Evolutionary conservation across 2,797 vertebrate genomes (phyloP).

Genomic region (Rhodeus uyekii): DNA sequence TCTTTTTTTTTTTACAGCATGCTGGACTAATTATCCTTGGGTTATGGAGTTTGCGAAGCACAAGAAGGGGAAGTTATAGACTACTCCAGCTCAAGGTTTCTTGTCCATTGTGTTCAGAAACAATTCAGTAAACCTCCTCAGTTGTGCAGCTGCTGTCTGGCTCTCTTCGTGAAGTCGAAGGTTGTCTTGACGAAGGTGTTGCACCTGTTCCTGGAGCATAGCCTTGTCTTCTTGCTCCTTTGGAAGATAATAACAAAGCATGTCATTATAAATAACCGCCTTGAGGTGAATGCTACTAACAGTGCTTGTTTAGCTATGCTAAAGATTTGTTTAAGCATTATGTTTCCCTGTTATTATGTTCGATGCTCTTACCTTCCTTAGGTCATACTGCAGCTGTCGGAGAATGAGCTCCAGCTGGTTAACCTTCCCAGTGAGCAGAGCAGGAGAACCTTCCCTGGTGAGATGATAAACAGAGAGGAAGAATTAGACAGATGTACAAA

Average conservation of each 20-base stretch:
- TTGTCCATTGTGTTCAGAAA: conserved; percentile 85
- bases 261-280: background rate
- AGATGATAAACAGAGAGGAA: conserved; percentile 33
- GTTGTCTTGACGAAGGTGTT: conserved; percentile 84
- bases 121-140: conserved; percentile 85
- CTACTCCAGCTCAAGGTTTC: conserved; percentile 66
- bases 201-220: conserved; percentile 83
- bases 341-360: conserved; percentile 28
- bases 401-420: conserved; percentile 86
- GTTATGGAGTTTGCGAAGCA: conserved; percentile 21
- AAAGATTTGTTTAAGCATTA: background rate
- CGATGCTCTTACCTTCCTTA: conserved; percentile 77
- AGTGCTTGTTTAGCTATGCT: background rate
- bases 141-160: conserved; percentile 82
- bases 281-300: background rate
- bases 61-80: background rate
- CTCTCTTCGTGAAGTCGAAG: conserved; percentile 86
- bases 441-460: conserved; percentile 72
- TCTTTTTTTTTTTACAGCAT: conserved; percentile 10
- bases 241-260: background rate
- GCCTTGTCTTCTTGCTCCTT: conserved; percentile 89
- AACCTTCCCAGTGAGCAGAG: conserved; percentile 84
- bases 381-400: conserved; percentile 82
- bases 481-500: background rate
- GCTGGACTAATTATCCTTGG: conserved; percentile 32